Percentiles rank a stretch among this genome's conserved stretches.
Conservation (phyloP, 2,797 vertebrate species). For the Pantherophis alleghaniensis region DNA sequence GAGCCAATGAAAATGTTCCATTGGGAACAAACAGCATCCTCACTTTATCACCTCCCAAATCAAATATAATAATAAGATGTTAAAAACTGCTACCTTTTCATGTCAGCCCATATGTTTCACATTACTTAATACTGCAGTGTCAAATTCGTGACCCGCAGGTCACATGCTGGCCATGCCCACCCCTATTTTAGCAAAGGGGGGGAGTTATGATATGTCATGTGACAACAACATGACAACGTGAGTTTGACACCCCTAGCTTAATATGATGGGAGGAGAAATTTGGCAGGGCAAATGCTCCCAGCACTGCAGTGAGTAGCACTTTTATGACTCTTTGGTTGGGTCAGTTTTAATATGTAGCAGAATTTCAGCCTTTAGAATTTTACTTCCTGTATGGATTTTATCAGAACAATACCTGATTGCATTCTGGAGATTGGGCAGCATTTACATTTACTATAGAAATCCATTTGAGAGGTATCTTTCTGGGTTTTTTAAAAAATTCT, state of each 20-base stretch:
- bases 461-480: neutral
- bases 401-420: neutral
- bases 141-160: too few species aligned
- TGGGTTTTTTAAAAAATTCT: neutral
- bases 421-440: neutral
- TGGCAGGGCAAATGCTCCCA: neutral
- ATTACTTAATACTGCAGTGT: neutral
- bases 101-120: neutral
- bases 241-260: too few species aligned
- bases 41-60: neutral
- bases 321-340: neutral
- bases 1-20: neutral
- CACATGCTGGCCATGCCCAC: too few species aligned
- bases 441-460: neutral
- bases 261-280: neutral
- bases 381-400: neutral
- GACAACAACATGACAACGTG: too few species aligned
- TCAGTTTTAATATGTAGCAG: neutral
- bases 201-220: too few species aligned
- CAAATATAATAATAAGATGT: neutral
- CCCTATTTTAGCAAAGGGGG: too few species aligned
- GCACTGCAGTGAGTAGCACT: neutral
- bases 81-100: neutral
- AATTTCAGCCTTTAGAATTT: neutral
- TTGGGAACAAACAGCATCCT: neutral